Evolutionary conservation across 2,888 invertebrate genomes (phyloP).

Genomic region (Nezara viridula): DNA sequence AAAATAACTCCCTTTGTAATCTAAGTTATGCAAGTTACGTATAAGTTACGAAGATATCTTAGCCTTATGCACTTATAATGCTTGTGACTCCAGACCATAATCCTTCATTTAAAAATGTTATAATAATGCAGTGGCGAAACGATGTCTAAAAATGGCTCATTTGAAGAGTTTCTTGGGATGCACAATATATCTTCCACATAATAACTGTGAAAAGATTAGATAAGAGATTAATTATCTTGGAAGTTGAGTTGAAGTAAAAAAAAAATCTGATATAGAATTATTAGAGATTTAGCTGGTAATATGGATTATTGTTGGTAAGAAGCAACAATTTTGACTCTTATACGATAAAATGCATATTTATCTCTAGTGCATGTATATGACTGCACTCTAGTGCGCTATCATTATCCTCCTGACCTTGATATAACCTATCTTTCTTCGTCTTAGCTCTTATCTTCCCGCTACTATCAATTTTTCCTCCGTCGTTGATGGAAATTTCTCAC

Average conservation of each 20-base stretch:
- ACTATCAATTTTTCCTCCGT: not conserved
- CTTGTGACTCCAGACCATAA: too few species aligned
- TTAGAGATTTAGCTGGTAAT: not conserved
- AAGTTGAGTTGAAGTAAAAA: not conserved
- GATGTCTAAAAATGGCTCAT: not conserved
- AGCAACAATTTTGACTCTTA: not conserved
- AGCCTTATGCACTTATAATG: too few species aligned
- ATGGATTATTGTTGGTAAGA: not conserved
- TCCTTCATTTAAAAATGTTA: too few species aligned
- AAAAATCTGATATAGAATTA: not conserved
- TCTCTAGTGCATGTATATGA: not conserved
- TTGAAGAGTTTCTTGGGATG: not conserved
- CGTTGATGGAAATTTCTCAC: not conserved
- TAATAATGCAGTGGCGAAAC: too few species aligned
- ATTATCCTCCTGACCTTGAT: conserved; percentile 10
- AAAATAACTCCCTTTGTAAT: too few species aligned
- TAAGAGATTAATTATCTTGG: not conserved
- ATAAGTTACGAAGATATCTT: too few species aligned
- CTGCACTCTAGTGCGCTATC: conserved; percentile 26
- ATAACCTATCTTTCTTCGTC: conserved; percentile 26
- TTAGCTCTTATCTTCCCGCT: conserved; percentile 4
- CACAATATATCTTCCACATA: not conserved
- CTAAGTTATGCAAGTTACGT: too few species aligned
- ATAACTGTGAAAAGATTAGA: not conserved
- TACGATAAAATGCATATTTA: conserved; percentile 33